These are phyloP conservation scores for Stramonita haemastoma DNA, from an alignment of 2,888 invertebrate species.

Conservation along the genomic window DNA sequence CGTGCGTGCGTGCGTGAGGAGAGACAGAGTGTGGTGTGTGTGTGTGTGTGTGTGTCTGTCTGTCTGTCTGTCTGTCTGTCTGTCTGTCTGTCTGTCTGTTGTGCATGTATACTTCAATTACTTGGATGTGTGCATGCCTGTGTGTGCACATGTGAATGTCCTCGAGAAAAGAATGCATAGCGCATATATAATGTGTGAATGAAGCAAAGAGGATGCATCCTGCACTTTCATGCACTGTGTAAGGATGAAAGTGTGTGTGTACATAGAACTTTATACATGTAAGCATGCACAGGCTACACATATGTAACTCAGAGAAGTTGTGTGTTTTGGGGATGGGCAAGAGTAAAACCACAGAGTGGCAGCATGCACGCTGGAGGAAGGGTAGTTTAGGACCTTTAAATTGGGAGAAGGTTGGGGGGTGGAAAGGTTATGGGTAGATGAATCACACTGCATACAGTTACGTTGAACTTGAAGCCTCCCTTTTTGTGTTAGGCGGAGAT, in stretches of 20 bases:
- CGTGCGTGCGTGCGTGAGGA: not conserved
- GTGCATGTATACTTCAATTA: too few species aligned
- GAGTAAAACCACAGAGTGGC: not conserved
- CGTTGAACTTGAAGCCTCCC: not conserved
- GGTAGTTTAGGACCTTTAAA: not conserved
- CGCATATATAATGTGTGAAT: not conserved
- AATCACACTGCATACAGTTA: not conserved
- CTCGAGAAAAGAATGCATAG: not conserved
- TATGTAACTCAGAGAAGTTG: too few species aligned
- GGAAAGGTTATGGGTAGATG: not conserved
- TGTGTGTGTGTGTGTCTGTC: not conserved
- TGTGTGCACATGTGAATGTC: not conserved
- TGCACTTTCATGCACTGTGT: not conserved
- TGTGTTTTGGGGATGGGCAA: not conserved
- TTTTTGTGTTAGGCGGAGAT: too few species aligned
- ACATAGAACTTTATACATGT: not conserved
- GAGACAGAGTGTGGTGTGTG: not conserved
- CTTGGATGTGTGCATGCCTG: not conserved
- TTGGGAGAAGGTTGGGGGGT: not conserved
- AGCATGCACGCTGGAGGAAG: not conserved
- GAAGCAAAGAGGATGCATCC: not conserved
- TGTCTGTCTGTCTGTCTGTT: not conserved
- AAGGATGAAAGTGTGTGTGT: not conserved
- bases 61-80: not conserved
- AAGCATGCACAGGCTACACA: not conserved